Percentiles rank a stretch among this genome's conserved stretches.
These are phyloP conservation scores for Pemphigus obesinymphae DNA, from an alignment of 1,140 invertebrate genomes.

Conservation along the genomic window DNA sequence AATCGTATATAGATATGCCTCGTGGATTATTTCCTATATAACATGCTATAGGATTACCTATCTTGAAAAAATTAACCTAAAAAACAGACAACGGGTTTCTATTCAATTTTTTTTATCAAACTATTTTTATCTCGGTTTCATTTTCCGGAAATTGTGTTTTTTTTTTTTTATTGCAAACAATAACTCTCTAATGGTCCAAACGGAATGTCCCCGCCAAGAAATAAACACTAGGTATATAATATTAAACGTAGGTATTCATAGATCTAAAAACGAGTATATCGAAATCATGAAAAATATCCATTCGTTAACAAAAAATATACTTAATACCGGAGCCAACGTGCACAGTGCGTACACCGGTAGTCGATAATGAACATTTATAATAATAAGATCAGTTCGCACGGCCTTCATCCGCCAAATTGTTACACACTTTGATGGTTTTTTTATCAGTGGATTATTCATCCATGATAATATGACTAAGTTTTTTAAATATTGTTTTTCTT, in stretches of 20 bases:
- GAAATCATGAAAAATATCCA: not conserved
- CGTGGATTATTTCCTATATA: not conserved
- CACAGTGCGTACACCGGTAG: not conserved
- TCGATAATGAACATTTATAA: not conserved
- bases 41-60: too few relatives aligned
- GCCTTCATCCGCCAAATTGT: not conserved
- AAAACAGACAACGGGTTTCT: not conserved
- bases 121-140: not conserved
- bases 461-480: constrained; percentile 29
- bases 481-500: not conserved
- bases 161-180: not conserved
- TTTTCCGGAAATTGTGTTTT: constrained; percentile 11
- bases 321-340: not conserved
- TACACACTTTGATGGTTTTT: constrained; percentile 23
- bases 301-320: not conserved
- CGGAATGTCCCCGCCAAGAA: not conserved
- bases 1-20: not conserved
- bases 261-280: constrained; percentile 7
- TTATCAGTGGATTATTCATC: constrained; percentile 26
- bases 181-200: not conserved
- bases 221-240: not conserved
- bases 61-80: not conserved
- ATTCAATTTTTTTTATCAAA: constrained; percentile 9
- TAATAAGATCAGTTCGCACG: constrained; percentile 7
- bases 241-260: not conserved